Evolutionary conservation across 2,888 invertebrate genomes (phyloP).

Genomic region (Dynastes tityus): DNA sequence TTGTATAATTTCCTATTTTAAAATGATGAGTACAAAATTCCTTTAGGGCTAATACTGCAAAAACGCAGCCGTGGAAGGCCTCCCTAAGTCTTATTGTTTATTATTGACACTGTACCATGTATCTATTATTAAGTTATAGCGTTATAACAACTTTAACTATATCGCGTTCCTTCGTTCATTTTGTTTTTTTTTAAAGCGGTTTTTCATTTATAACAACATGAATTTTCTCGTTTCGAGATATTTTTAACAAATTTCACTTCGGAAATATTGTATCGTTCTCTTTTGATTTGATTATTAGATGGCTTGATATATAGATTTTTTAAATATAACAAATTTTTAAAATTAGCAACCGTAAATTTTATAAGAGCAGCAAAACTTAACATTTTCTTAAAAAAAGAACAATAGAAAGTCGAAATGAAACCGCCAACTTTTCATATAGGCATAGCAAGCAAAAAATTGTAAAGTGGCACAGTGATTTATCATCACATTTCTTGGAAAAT

Average conservation of each 20-base stretch:
- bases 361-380: conserved; percentile 32
- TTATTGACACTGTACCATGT: conserved; percentile 57
- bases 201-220: conserved; percentile 54
- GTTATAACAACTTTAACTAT: conserved; percentile 40
- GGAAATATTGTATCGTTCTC: not conserved
- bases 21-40: conserved; percentile 62
- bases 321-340: conserved; percentile 36
- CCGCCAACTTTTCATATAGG: not conserved
- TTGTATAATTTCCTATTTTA: conserved; percentile 59
- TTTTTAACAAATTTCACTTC: conserved; percentile 26
- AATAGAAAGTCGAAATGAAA: not conserved
- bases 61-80: conserved; percentile 68
- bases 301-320: conserved; percentile 24
- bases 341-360: conserved; percentile 28
- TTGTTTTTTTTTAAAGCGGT: conserved; percentile 52
- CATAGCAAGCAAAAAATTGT: not conserved
- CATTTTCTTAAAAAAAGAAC: conserved; percentile 22
- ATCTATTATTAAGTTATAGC: conserved; percentile 34
- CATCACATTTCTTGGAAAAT: conserved; percentile 21
- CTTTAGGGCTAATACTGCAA: conserved; percentile 68
- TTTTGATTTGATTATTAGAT: not conserved
- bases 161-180: not conserved
- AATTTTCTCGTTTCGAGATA: conserved; percentile 5
- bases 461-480: conserved; percentile 46
- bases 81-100: conserved; percentile 65